These are phyloP conservation scores for Dermochelys coriacea DNA, from an alignment of 2,797 vertebrate genomes.

Conservation along the genomic window DNA sequence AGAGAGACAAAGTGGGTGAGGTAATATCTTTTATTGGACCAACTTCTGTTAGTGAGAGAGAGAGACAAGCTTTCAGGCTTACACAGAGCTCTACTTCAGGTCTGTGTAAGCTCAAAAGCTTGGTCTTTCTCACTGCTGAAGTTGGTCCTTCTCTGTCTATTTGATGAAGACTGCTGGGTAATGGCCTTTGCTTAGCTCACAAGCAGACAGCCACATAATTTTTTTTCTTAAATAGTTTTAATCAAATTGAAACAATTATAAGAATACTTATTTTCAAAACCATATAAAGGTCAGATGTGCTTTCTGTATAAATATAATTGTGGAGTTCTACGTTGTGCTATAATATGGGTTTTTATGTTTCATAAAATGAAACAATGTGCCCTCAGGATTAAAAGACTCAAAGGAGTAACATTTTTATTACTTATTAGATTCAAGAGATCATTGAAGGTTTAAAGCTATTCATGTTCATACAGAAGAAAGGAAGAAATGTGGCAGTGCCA, in stretches of 20 bases:
- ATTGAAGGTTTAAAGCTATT: background rate
- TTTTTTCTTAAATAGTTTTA: background rate
- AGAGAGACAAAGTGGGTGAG: background rate
- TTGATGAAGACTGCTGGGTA: background rate
- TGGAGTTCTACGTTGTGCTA: background rate
- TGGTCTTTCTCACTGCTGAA: background rate
- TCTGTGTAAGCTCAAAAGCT: background rate
- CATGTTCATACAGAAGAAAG: background rate
- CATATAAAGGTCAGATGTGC: background rate
- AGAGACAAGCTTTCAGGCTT: background rate
- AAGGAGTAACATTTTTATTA: background rate
- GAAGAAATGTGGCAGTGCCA: background rate
- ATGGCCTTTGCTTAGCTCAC: background rate
- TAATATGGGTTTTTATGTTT: background rate
- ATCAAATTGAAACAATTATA: background rate
- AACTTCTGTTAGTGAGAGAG: background rate
- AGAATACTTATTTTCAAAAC: background rate
- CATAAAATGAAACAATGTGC: background rate
- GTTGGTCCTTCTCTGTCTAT: background rate
- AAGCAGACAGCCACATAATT: background rate
- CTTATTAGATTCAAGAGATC: background rate
- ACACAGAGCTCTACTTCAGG: background rate
- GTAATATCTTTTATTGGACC: background rate
- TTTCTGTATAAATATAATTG: background rate
- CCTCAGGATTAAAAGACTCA: background rate